Base-by-base conservation (phyloP, 1,140 invertebrate species). In the Acromyrmex charruanus region DNA sequence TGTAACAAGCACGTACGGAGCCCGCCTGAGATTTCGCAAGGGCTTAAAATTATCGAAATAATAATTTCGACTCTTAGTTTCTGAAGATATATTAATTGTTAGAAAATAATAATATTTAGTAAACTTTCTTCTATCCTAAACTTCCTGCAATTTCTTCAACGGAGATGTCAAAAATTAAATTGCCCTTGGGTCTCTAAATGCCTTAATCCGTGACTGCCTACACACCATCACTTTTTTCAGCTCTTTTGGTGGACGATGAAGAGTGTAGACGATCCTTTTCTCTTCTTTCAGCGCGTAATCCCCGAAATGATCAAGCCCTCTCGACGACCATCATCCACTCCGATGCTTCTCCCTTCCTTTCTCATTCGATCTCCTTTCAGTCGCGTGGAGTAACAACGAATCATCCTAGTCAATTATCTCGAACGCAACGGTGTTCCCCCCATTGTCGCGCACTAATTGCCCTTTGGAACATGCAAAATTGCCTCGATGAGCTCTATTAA, bases 401-500 rank as follows among this genome's bases (percentile, higher is more conserved):
- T 91, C 88, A 90, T 91, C 84, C 79, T 86, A 88, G 90, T 90
- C 89, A 88, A 91, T 91, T 91, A 91, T 88, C 82, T 86, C 79
- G 77, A 77, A 88, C 87, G 87, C 89, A 71, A 63, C 79, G 66
- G 77, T 79, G 58, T 31, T 89, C 77, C 31, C 58, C 58, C 85
- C 31, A 90, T 90, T 90, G 86, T 87, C 89, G 74, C 88, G 88
- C 66, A 71, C 71, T 89, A 87, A 85, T 87, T 86, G 87, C 85
- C 51, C 87, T 68, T 85, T 77, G 86, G 80, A 90, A 90, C 87
- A 85, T 72, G 80, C 86, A 82, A 87, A 91, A 89, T 75, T 84
- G 35, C 25, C 53, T 49, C 39, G 53, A 39, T 59, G 35, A 82
- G 35, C 21, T 28, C 69, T 61, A 84, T 75, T 82, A 74, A 39